Evolutionary conservation across 2,888 invertebrate genomes (phyloP), one percentile per base, ranked within the genome.

Genomic region (Sminthurinus aureus): DNA sequence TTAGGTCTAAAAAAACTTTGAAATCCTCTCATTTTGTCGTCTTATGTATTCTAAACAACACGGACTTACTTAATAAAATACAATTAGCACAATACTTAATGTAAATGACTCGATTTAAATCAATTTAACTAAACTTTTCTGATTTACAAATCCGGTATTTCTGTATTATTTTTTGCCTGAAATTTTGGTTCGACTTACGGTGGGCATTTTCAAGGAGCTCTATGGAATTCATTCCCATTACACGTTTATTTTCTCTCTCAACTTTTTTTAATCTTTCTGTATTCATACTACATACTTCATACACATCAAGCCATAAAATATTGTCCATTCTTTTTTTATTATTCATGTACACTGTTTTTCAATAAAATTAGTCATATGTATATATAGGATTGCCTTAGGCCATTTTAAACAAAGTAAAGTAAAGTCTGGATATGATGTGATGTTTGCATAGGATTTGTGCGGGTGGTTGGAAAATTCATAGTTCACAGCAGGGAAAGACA

Each of bases 1-100:
- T 52, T 80, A 8, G 71, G 69, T 52, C 71, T 80, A 0, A 80
- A 15, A 69, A 80, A 80, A 38, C 69, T 51, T 24, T 73, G 80
- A 52, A 80, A 80, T 51, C 71, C 73, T 22, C 80, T 73, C 80
- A 80, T 80, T 20, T 50, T 26, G 9, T 24, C 71, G 24, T 9
- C 11, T 71, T 71, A 1, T 71, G 26, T 13, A 20, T n/a, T n/a
- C 8, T 12, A 67, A n/a, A 11, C 20, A 9, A 6, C 67, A 67
- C 67, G n/a, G 1, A 67, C 67, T n/a, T 20, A 20, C n/a, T 67
- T 20, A n/a, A 11, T 13, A 67, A 20, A 18, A 67, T 38, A 38
- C n/a, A 67, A 64, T 64, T 9, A 67, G 6, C 11, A 67, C 67
- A 67, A 20, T 67, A 67, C n/a, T 67, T 67, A n/a, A 20, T 67